A percentile compares a stretch with the other conserved stretches of the same genome.
Conservation (phyloP, 2,113 vertebrate species). For the Gorsachius goisagi region DNA sequence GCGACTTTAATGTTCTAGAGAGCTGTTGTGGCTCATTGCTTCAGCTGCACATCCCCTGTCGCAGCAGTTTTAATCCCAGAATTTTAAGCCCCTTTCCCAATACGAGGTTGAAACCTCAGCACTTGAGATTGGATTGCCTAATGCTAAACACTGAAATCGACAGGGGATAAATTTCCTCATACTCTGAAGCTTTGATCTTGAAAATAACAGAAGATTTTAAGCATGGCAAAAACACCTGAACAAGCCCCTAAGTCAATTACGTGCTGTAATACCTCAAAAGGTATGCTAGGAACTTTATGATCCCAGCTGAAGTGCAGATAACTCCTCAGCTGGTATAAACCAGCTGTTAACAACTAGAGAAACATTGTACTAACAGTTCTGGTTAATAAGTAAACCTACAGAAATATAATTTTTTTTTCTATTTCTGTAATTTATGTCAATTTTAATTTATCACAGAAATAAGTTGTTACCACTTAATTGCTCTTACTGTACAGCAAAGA, state of each 20-base stretch:
- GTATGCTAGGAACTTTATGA: neutral
- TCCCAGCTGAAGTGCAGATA: neutral
- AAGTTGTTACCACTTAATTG: constrained; percentile 37
- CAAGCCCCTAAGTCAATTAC: neutral
- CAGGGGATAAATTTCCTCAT: neutral
- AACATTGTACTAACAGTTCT: neutral
- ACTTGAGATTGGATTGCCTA: neutral
- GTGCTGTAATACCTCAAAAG: neutral
- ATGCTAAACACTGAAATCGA: neutral
- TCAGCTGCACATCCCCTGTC: neutral
- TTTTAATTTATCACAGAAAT: constrained; percentile 27
- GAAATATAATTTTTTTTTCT: neutral
- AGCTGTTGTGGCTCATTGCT: neutral
- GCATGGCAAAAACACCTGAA: neutral
- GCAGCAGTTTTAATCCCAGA: neutral
- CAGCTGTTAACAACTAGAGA: neutral
- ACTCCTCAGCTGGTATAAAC: neutral
- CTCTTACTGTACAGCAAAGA: constrained; percentile 29
- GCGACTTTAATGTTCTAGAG: neutral
- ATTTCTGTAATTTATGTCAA: constrained; percentile 4
- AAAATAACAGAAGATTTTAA: neutral
- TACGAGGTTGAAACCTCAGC: neutral
- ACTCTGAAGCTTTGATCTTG: neutral
- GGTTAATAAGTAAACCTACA: neutral
- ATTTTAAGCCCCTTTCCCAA: neutral